phyloP scores from a whole-genome alignment of 2,888 invertebrate genomes.

The Agonopterix alstromeriana region DNA sequence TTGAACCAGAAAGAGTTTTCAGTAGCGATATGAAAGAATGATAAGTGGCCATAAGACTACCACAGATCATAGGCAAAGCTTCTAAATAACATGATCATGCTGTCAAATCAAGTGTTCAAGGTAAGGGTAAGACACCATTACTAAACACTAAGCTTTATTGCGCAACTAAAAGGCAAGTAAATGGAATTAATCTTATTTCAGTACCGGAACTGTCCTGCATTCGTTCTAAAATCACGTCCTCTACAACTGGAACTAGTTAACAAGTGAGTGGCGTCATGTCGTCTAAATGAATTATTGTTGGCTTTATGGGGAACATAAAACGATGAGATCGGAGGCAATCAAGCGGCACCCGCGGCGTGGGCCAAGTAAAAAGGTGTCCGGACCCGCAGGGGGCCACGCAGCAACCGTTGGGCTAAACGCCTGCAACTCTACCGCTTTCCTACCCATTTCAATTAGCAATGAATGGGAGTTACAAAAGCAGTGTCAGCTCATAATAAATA shows the following conservation, averaged over 20 bases:
- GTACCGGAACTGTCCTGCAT: slow-evolving; percentile 26
- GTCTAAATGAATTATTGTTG: slow-evolving; percentile 76
- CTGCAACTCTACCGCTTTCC: slow-evolving; percentile 54
- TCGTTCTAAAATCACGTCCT: slow-evolving; percentile 38
- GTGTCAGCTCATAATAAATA: slow-evolving; percentile 34
- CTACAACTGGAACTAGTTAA: slow-evolving; percentile 60
- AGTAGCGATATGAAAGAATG: too few relatives aligned
- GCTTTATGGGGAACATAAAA: slow-evolving; percentile 74
- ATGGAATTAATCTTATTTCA: slow-evolving; percentile 2
- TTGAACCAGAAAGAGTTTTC: too few relatives aligned
- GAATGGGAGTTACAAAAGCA: slow-evolving; percentile 55
- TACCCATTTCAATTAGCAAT: slow-evolving; percentile 70
- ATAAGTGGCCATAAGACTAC: too few relatives aligned
- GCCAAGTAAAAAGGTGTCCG: slow-evolving; percentile 70
- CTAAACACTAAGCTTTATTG: too few relatives aligned
- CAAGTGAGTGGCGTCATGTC: slow-evolving; percentile 75
- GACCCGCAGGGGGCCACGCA: slow-evolving; percentile 51
- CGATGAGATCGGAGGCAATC: slow-evolving; percentile 76
- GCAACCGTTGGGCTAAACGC: slow-evolving; percentile 63
- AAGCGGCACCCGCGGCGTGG: slow-evolving; percentile 69
- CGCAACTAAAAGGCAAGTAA: too few relatives aligned
- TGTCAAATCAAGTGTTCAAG: too few relatives aligned
- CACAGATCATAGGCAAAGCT: too few relatives aligned
- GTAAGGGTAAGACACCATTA: too few relatives aligned
- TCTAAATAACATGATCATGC: too few relatives aligned